Evolutionary conservation across 1,140 invertebrate genomes (phyloP).

Genomic region (Trichonephila clavipes): DNA sequence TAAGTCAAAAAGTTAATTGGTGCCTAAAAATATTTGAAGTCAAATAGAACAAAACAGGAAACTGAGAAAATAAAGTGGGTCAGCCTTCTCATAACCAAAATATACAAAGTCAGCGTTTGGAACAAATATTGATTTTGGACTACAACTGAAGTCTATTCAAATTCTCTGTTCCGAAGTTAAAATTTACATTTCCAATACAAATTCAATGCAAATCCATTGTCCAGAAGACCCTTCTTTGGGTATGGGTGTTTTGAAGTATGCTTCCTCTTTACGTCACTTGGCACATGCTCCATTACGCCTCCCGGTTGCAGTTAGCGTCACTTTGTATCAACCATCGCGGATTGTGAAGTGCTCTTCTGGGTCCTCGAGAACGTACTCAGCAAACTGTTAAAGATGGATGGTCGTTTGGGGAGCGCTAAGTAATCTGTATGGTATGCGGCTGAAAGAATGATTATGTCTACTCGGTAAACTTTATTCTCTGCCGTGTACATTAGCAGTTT

Average conservation of each 20-base stretch:
- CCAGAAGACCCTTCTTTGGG: neutral
- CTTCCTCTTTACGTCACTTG: constrained; percentile 49
- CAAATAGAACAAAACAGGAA: too few species aligned
- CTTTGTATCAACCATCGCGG: constrained; percentile 67
- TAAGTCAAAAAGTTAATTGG: too few species aligned
- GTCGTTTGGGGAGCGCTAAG: constrained; percentile 34
- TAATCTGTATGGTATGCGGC: constrained; percentile 55
- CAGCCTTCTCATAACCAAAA: too few species aligned
- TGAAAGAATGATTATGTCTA: constrained; percentile 45
- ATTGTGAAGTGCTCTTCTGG: constrained; percentile 32
- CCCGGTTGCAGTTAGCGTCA: constrained; percentile 66
- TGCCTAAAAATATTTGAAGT: too few species aligned
- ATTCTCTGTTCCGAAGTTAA: too few species aligned
- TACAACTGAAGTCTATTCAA: too few species aligned
- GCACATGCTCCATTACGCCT: constrained; percentile 70
- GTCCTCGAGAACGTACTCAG: neutral
- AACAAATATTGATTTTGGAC: too few species aligned
- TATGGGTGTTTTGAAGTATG: neutral
- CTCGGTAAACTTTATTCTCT: constrained; percentile 19
- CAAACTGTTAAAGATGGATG: constrained; percentile 64
- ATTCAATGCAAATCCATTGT: neutral
- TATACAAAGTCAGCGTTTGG: too few species aligned
- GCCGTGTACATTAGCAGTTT: constrained; percentile 37
- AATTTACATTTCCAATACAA: neutral
- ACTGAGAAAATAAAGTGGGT: too few species aligned